Evolutionary conservation across 2,113 vertebrate genomes (phyloP).

Genomic region (Embiotoca jacksoni): DNA sequence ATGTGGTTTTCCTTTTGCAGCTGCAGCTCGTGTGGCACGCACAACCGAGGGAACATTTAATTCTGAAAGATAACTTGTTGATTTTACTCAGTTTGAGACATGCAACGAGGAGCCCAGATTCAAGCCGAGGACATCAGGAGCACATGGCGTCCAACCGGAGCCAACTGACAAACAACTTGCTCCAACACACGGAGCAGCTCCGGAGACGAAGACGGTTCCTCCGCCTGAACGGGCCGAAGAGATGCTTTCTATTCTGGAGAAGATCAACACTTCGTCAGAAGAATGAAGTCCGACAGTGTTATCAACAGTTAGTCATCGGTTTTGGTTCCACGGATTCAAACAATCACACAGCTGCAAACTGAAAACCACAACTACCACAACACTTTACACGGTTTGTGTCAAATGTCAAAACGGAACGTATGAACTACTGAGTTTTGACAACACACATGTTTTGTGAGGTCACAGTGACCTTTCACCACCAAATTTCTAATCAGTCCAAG

Average conservation of each 20-base stretch:
- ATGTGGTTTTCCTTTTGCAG: slow-evolving; percentile 42
- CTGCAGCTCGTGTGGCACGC: slow-evolving; percentile 20
- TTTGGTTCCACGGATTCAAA: no score
- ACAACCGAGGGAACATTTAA: slow-evolving; percentile 37
- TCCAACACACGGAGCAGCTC: no score
- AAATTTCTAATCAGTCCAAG: no score
- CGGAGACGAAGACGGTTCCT: background rate
- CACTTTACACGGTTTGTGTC: no score
- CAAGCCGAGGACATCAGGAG: background rate
- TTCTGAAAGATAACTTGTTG: slow-evolving; percentile 4
- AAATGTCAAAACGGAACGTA: no score
- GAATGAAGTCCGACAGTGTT: slow-evolving; percentile 9
- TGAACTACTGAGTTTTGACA: no score
- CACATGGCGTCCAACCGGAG: background rate
- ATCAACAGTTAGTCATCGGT: slow-evolving; percentile 20
- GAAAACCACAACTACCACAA: no score
- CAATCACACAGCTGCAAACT: no score
- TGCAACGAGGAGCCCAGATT: slow-evolving; percentile 1
- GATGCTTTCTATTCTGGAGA: slow-evolving; percentile 5
- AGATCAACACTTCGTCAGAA: background rate
- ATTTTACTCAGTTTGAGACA: background rate
- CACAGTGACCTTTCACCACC: no score
- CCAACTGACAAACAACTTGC: slow-evolving; percentile 27
- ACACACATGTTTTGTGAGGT: no score
- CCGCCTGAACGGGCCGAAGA: background rate